Conservation (phyloP, 2,888 invertebrate species). For the Galeopsomyia nigrocyanea region DNA sequence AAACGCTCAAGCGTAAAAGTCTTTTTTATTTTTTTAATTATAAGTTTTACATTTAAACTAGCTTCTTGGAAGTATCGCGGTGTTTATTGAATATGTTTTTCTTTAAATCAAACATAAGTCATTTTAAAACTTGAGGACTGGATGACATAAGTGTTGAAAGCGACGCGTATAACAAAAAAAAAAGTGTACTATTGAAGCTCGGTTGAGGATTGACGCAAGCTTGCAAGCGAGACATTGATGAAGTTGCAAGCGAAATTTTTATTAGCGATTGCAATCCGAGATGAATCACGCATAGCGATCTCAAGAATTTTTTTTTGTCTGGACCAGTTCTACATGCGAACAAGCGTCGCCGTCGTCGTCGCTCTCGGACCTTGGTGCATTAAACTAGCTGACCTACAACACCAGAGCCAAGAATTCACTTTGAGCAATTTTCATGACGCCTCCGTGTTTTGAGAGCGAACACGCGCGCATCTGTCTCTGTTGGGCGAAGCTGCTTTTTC, state of each 20-base stretch:
- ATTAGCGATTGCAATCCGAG: neutral
- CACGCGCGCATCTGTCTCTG: neutral
- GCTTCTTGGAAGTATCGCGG: neutral
- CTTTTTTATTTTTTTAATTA: neutral
- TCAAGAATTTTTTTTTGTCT: slow-evolving; percentile 16
- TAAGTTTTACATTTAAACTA: neutral
- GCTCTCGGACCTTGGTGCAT: slow-evolving; percentile 42
- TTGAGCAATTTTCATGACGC: slow-evolving; percentile 29
- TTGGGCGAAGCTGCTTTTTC: too few species aligned
- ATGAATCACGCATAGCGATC: neutral
- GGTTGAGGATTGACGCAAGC: too few species aligned
- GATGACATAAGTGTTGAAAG: too few species aligned
- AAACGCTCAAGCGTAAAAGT: neutral
- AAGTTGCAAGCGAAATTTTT: neutral
- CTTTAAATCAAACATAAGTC: neutral
- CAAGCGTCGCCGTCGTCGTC: neutral
- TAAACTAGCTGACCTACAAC: slow-evolving; percentile 49
- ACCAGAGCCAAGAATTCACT: slow-evolving; percentile 51
- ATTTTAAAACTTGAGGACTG: too few species aligned
- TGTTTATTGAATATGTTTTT: neutral
- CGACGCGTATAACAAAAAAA: neutral
- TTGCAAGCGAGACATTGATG: too few species aligned
- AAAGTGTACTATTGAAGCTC: neutral
- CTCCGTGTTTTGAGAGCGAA: slow-evolving; percentile 29
- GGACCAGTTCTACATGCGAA: neutral